Base-by-base conservation (phyloP, 2,113 vertebrate genomes). In the Crocuta crocuta region DNA sequence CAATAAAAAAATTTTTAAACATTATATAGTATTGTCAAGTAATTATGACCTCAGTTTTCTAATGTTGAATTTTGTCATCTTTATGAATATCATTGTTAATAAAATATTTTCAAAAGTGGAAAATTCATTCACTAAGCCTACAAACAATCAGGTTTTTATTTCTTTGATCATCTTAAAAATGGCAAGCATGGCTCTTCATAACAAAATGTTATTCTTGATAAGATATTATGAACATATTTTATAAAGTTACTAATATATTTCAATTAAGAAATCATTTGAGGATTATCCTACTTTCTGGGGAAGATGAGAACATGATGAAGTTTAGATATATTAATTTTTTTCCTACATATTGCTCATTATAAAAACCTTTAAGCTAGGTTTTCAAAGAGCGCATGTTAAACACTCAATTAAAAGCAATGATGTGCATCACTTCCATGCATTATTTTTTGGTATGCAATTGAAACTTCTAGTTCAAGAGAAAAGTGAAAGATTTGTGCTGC, bases 401-500 rank as follows among this genome's bases (percentile, higher is more conserved):
- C 58, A 97, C 65, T 95, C 76, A 85, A n/a, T 95, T 96, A 90
- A 97, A 95, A 93, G 50, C 71, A 95, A n/a, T 93, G 80, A 66
- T 93, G 88, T 97, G 71, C 88, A 89, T 90, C 91, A 94, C 76
- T 83, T 71, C 33, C 15, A 17, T 66, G 12, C 65, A 84, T 96
- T 94, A 70, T 91, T 91, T 92, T 95, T 97, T 89, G 83, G 43
- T 61, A 70, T 95, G 35, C 91, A 91, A 48, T 90, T 39, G 65
- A 94, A 87, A 91, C 55, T 83, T 92, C 45, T 74, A 50, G 31
- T 94, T 93, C 39, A 85, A 94, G 74, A 95, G 43, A 85, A 95
- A 93, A 81, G 92, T 35, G 68, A 94, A 97, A 95, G 91, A 95
- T 97, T 94, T 93, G 74, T 97, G 80, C 70, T 87, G 84, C 90